Conservation (phyloP, 2,888 invertebrate species). For the Patella pellucida region DNA sequence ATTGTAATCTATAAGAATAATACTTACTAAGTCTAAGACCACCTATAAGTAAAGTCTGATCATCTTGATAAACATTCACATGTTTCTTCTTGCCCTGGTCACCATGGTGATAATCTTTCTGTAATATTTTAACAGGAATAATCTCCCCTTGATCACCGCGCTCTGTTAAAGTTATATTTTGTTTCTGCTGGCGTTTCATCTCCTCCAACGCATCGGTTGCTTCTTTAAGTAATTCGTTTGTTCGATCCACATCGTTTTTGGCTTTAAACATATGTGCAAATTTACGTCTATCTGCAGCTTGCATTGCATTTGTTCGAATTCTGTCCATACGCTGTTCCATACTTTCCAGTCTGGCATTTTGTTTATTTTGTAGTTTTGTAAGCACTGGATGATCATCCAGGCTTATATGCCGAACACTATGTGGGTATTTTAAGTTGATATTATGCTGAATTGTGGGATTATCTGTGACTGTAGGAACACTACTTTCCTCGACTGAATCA, state of each 20-base stretch:
- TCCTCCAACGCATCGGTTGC: conserved; percentile 47
- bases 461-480: not conserved
- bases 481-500: not conserved
- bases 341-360: conserved; percentile 56
- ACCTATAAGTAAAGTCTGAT: not conserved
- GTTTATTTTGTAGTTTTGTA: conserved; percentile 61
- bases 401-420: conserved; percentile 40
- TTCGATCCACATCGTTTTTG: conserved; percentile 44
- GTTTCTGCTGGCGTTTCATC: conserved; percentile 37
- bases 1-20: not conserved
- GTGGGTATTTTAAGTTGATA: conserved; percentile 14
- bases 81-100: not conserved
- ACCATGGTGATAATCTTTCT: conserved; percentile 31
- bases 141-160: conserved; percentile 58
- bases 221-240: conserved; percentile 48
- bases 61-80: not conserved
- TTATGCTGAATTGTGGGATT: not conserved
- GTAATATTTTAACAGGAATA: conserved; percentile 57
- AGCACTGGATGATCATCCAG: conserved; percentile 59
- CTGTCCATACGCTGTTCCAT: conserved; percentile 58
- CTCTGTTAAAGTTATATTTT: conserved; percentile 18
- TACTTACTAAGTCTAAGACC: conserved; percentile 2
- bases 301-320: conserved; percentile 58
- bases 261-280: conserved; percentile 61
- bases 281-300: conserved; percentile 58